Conservation (phyloP, 2,888 invertebrate genomes). For the Allophyes oxyacanthae region DNA sequence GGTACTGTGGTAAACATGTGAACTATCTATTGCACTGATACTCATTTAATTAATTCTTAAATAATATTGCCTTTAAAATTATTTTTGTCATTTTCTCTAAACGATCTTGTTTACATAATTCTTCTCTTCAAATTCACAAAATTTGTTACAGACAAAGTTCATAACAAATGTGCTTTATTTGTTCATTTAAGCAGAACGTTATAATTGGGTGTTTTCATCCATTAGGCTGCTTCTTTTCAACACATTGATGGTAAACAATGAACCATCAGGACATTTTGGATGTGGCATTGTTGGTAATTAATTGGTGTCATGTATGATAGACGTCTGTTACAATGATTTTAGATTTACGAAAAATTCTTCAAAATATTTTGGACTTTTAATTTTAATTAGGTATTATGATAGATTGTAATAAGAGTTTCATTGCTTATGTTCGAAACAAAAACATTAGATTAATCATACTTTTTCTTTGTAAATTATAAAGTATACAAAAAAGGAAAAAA, state of each 20-base stretch:
- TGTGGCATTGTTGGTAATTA: constrained; percentile 46
- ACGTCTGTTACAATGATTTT: constrained; percentile 20
- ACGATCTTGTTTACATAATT: background rate
- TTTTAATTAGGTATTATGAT: too few relatives aligned
- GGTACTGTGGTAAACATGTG: too few relatives aligned
- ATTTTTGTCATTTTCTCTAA: background rate
- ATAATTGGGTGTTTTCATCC: constrained; percentile 56
- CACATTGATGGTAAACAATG: constrained; percentile 53
- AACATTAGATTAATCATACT: too few relatives aligned
- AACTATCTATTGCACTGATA: too few relatives aligned
- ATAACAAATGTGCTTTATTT: constrained; percentile 47
- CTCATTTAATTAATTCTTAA: too few relatives aligned
- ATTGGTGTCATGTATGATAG: constrained; percentile 32
- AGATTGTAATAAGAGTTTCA: too few relatives aligned
- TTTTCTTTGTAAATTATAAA: too few relatives aligned
- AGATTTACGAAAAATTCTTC: constrained; percentile 4
- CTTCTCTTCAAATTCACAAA: constrained; percentile 15
- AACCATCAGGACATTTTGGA: constrained; percentile 30
- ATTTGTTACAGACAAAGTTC: constrained; percentile 18
- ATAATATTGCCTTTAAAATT: too few relatives aligned
- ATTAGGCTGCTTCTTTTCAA: constrained; percentile 48
- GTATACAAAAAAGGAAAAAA: too few relatives aligned
- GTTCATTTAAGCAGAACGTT: constrained; percentile 49
- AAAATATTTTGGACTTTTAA: background rate
- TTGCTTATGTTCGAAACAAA: too few relatives aligned